These are phyloP conservation scores for Lasioglossum malachurum DNA, from an alignment of 2,888 invertebrate species.

Conservation along the genomic window DNA sequence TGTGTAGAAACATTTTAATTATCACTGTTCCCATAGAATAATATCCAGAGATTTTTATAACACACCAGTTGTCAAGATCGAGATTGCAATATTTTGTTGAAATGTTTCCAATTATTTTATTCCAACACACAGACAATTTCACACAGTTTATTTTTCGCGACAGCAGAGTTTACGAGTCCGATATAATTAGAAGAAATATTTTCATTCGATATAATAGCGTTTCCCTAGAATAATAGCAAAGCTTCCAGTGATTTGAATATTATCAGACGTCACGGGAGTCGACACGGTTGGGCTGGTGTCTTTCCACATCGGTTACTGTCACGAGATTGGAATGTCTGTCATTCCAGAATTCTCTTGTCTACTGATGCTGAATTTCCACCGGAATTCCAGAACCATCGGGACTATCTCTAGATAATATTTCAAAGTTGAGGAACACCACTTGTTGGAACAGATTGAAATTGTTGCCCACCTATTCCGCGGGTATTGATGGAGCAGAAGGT, in stretches of 20 bases:
- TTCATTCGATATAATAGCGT: neutral
- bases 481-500: neutral
- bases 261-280: neutral
- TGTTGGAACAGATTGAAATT: neutral
- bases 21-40: neutral
- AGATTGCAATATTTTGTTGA: no score
- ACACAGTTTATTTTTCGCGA: neutral
- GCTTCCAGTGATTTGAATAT: neutral
- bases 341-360: conserved; percentile 2
- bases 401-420: neutral
- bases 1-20: no score
- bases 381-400: neutral
- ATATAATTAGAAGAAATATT: neutral
- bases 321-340: neutral
- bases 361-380: neutral
- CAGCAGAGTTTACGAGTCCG: neutral
- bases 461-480: neutral
- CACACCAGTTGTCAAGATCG: neutral
- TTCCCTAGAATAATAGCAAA: neutral
- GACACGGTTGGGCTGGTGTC: neutral
- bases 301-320: neutral
- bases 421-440: neutral
- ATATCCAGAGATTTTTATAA: neutral
- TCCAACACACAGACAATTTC: neutral
- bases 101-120: neutral